A percentile compares a stretch with the other conserved stretches of the same genome.
These are phyloP conservation scores for Lacanobia oleracea DNA, from an alignment of 2,888 invertebrate species.

Conservation along the genomic window DNA sequence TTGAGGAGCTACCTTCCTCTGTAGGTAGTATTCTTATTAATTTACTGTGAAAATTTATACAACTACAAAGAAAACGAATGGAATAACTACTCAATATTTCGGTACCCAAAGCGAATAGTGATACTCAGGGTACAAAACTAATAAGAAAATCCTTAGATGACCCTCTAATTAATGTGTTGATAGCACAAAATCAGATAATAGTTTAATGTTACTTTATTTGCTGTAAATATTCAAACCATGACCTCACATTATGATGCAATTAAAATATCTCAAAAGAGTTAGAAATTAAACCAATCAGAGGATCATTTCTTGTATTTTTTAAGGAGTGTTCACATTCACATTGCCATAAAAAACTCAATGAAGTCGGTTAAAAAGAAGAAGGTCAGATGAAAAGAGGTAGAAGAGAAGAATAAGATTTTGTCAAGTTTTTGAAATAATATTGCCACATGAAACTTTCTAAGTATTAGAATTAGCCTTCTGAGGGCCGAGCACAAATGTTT, in stretches of 20 bases:
- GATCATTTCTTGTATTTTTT: background rate
- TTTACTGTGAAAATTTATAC: background rate
- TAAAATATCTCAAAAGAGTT: background rate
- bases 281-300: background rate
- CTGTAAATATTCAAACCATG: slow-evolving; percentile 1
- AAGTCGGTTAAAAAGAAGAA: too few species aligned
- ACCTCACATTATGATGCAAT: slow-evolving; percentile 34
- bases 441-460: too few species aligned
- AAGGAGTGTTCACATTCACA: background rate
- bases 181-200: background rate
- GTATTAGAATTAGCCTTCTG: too few species aligned
- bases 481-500: too few species aligned
- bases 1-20: background rate
- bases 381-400: too few species aligned
- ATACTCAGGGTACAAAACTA: background rate
- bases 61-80: background rate
- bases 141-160: background rate
- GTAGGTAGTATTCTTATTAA: background rate
- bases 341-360: too few species aligned
- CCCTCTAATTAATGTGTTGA: background rate
- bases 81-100: slow-evolving; percentile 1
- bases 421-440: too few species aligned
- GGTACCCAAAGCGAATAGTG: background rate
- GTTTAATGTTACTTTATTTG: slow-evolving; percentile 12
- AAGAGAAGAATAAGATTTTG: too few species aligned